Conservation (phyloP, 2,797 vertebrate genomes). For the Micrastur ruficollis region DNA sequence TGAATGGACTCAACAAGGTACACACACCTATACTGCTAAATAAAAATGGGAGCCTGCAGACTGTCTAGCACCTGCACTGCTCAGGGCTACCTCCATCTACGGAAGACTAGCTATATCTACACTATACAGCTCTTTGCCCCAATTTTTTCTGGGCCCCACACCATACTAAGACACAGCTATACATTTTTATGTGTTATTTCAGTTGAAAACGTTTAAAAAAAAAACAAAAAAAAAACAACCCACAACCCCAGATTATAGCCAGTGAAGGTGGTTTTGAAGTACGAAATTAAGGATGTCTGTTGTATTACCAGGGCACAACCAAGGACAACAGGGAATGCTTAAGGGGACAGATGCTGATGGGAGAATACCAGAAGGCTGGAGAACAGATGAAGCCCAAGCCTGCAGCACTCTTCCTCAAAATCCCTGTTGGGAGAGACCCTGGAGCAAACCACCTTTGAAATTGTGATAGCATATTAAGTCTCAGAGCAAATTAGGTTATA, state of each 20-base stretch:
- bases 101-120: not conserved
- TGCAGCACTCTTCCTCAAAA: not conserved
- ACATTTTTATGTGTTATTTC: not conserved
- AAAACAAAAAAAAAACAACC: rapidly evolving
- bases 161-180: not conserved
- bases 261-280: not conserved
- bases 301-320: not conserved
- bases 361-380: not conserved
- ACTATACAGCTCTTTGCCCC: not conserved
- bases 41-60: not conserved
- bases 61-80: not conserved
- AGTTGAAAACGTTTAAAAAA: not conserved
- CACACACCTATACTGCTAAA: not conserved
- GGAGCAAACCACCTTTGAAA: not conserved
- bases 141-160: not conserved
- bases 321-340: not conserved
- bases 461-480: not conserved
- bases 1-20: not conserved
- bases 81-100: not conserved
- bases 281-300: not conserved
- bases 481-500: not conserved
- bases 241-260: not conserved
- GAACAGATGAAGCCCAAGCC: not conserved
- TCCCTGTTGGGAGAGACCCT: not conserved
- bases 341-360: not conserved